These are phyloP conservation scores for Zoanthus sansibaricus DNA, from an alignment of 92 coral and sea anemone species.

Conservation along the genomic window DNA sequence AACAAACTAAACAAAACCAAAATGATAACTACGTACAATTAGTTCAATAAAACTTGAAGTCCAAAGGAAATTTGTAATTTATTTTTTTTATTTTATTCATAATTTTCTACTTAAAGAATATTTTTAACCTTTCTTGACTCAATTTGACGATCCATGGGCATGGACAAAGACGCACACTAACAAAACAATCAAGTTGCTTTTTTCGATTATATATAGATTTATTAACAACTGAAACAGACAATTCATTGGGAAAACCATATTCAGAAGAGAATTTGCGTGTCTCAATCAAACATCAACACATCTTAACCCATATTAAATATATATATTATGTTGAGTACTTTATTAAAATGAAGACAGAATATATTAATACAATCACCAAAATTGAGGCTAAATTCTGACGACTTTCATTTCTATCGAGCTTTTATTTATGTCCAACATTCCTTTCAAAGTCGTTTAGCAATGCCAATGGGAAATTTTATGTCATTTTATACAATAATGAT, in stretches of 20 bases:
- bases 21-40: background rate
- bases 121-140: background rate
- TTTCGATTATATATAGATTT: slow-evolving; percentile 3
- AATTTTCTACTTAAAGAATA: background rate
- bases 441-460: slow-evolving; percentile 9
- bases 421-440: background rate
- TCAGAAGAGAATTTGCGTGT: background rate
- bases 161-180: background rate
- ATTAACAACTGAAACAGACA: slow-evolving; percentile 7
- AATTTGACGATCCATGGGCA: background rate
- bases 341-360: slow-evolving; percentile 24
- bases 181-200: background rate
- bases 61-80: background rate
- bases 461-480: background rate
- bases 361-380: slow-evolving; percentile 5
- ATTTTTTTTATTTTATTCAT: background rate
- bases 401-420: background rate
- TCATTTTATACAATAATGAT: slow-evolving; percentile 13
- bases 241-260: slow-evolving; percentile 8
- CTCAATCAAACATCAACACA: slow-evolving; percentile 16
- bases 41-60: background rate
- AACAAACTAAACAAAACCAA: background rate
- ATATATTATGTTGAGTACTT: background rate
- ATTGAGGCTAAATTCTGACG: background rate
- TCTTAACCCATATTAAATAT: background rate